phyloP scores from a whole-genome alignment of 2,113 vertebrate genomes.

The Carollia perspicillata region DNA sequence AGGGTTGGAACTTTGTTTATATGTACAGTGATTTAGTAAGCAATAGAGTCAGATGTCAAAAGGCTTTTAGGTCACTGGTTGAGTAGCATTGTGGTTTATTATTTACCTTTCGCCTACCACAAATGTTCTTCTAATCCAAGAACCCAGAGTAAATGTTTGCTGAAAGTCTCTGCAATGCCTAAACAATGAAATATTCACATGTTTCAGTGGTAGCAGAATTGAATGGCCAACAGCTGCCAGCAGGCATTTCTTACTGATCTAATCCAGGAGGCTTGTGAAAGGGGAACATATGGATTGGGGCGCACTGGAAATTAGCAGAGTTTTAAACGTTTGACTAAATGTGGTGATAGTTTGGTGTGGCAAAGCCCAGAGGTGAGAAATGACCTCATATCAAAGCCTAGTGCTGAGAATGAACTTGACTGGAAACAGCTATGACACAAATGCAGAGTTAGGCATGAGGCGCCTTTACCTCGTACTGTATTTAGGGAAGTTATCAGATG shows the following conservation, averaged over 20 bases:
- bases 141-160: slow-evolving; percentile 73
- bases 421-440: neutral
- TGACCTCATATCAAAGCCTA: slow-evolving; percentile 4
- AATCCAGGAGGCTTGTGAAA: slow-evolving; percentile 53
- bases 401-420: neutral
- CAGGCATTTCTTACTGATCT: slow-evolving; percentile 50
- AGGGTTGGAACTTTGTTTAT: slow-evolving; percentile 65
- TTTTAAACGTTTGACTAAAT: slow-evolving; percentile 27
- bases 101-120: slow-evolving; percentile 73
- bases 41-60: slow-evolving; percentile 65
- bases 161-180: slow-evolving; percentile 59
- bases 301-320: slow-evolving; percentile 57
- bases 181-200: slow-evolving; percentile 74
- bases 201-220: slow-evolving; percentile 66
- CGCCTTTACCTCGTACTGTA: neutral
- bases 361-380: slow-evolving; percentile 52
- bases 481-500: neutral
- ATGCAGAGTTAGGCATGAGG: neutral
- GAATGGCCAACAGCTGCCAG: slow-evolving; percentile 70
- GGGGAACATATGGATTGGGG: slow-evolving; percentile 30
- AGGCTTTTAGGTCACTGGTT: slow-evolving; percentile 67
- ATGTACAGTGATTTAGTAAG: slow-evolving; percentile 62
- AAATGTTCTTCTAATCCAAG: slow-evolving; percentile 71
- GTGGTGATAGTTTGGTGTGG: slow-evolving; percentile 29
- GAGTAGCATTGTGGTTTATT: slow-evolving; percentile 71